phyloP scores from a whole-genome alignment of 2,113 vertebrate genomes.

The Carassius carassius region DNA sequence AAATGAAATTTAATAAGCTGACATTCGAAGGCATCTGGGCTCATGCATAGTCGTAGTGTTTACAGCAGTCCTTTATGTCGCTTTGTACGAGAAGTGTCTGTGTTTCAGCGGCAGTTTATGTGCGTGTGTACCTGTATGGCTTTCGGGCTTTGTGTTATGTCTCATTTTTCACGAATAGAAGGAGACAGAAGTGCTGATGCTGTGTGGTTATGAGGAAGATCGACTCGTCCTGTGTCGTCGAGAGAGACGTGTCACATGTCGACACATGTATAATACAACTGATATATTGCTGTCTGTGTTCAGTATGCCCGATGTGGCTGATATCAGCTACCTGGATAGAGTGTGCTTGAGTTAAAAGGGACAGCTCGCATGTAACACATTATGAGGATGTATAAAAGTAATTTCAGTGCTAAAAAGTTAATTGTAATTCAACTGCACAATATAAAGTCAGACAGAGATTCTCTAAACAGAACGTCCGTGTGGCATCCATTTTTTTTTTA shows the following conservation, averaged over 20 bases:
- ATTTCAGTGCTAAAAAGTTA: not conserved
- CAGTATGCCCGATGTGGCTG: constrained; percentile 72
- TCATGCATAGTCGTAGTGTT: constrained; percentile 33
- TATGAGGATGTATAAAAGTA: not conserved
- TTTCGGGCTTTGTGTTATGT: constrained; percentile 67
- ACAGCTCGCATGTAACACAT: not conserved
- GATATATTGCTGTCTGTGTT: constrained; percentile 76
- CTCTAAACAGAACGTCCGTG: not conserved
- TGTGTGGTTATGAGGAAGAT: constrained; percentile 69
- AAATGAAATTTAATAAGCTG: constrained; percentile 59
- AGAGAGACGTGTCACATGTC: constrained; percentile 65
- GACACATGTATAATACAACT: constrained; percentile 52
- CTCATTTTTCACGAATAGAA: constrained; percentile 75
- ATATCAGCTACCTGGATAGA: constrained; percentile 45
- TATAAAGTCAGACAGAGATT: not conserved
- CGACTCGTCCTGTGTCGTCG: constrained; percentile 46
- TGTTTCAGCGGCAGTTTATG: not conserved
- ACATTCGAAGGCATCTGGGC: constrained; percentile 55
- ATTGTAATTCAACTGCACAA: not conserved
- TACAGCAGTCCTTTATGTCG: constrained; percentile 46
- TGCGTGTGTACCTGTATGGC: constrained; percentile 17
- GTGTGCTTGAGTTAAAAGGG: constrained; percentile 5
- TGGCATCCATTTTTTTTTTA: not conserved
- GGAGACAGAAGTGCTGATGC: constrained; percentile 70
- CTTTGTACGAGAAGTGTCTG: constrained; percentile 36